Conservation (phyloP, 1,140 invertebrate species). For the Potamilus streckersoni region DNA sequence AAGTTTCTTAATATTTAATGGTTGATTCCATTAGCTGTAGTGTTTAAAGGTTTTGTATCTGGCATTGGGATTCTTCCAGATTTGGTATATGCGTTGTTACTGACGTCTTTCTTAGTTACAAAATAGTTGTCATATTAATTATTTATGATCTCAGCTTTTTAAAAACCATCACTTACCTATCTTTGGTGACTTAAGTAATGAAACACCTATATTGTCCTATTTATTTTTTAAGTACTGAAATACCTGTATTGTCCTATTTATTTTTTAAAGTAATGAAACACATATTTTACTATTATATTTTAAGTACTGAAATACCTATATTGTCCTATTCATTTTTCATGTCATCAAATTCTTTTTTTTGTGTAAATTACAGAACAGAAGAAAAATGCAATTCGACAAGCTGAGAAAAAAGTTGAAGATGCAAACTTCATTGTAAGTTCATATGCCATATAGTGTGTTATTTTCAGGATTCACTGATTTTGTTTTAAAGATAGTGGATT, state of each 20-base stretch:
- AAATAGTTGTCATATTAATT: background rate
- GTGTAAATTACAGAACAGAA: slow-evolving; percentile 56
- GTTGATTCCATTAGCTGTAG: too few relatives aligned
- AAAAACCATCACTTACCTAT: background rate
- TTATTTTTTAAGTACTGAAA: background rate
- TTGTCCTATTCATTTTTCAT: background rate
- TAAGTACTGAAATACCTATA: background rate
- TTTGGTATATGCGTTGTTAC: background rate
- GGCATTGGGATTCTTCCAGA: background rate
- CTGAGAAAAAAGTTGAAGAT: slow-evolving; percentile 64
- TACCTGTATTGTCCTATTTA: background rate
- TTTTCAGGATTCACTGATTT: background rate
- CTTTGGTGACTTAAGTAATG: background rate
- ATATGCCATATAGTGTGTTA: background rate
- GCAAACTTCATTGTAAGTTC: slow-evolving; percentile 53
- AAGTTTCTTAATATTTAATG: too few relatives aligned
- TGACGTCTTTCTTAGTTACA: background rate
- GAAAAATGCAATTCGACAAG: slow-evolving; percentile 53
- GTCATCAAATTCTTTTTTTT: background rate
- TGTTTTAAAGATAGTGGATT: background rate
- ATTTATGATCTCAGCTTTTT: background rate
- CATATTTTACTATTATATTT: background rate
- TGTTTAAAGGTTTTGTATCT: background rate
- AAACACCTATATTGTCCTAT: background rate
- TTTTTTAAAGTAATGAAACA: background rate